Percentiles rank a stretch among this genome's conserved stretches.
These are phyloP conservation scores for Pelusios castaneus DNA, from an alignment of 2,113 vertebrate genomes.

Conservation along the genomic window DNA sequence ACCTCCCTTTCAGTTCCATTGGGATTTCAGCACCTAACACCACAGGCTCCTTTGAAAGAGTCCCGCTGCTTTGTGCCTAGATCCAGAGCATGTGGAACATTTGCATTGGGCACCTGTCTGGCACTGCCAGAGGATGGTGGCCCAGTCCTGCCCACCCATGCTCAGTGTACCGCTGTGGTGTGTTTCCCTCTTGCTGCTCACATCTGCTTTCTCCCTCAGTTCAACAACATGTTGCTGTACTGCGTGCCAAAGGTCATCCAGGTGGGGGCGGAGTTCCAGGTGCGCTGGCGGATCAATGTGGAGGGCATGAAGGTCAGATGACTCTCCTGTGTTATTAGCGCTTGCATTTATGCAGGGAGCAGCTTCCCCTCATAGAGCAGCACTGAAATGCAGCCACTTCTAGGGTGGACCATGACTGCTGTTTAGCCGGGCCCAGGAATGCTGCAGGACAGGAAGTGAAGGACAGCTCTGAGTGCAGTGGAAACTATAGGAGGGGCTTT, in stretches of 20 bases:
- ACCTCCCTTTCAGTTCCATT: background rate
- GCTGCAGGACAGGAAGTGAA: background rate
- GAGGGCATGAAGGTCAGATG: constrained; percentile 78
- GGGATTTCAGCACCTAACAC: background rate
- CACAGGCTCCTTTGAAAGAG: background rate
- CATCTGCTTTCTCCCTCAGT: constrained; percentile 57
- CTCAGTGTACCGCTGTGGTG: accelerated
- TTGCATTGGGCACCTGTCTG: background rate
- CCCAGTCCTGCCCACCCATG: accelerated
- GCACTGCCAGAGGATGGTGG: background rate
- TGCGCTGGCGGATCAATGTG: constrained; percentile 75
- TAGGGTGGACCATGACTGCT: background rate
- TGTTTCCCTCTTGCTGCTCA: background rate
- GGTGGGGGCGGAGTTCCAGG: constrained; percentile 79
- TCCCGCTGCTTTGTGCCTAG: background rate
- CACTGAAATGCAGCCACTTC: background rate
- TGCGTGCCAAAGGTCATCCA: constrained; percentile 81
- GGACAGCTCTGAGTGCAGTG: background rate
- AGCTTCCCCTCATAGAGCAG: background rate
- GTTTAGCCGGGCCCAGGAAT: accelerated
- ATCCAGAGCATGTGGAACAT: background rate
- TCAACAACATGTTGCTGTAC: constrained; percentile 85
- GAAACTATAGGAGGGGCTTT: background rate
- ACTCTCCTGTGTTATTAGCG: background rate
- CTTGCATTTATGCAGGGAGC: background rate